Conservation (phyloP, 2,888 invertebrate genomes). For the Seladonia tumulorum region DNA sequence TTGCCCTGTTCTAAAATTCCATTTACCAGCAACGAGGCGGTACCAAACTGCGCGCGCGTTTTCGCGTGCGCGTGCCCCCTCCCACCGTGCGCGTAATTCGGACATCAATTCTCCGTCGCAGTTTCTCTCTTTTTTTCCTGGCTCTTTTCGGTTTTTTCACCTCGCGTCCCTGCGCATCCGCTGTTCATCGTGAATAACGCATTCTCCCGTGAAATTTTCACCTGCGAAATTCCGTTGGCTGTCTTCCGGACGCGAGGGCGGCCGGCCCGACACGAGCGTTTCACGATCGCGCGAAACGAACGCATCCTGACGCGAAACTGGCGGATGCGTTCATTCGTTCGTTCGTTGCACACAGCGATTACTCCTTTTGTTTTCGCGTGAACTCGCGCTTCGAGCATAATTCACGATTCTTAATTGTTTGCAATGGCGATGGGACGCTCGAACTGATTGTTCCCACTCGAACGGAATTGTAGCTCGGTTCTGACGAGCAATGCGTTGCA, state of each 20-base stretch:
- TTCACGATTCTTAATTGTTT: background rate
- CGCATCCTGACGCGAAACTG: background rate
- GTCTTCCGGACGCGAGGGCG: background rate
- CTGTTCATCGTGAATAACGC: constrained; percentile 12
- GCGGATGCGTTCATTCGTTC: background rate
- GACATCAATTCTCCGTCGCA: constrained; percentile 40
- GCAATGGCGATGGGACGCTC: background rate
- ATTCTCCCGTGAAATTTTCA: constrained; percentile 42
- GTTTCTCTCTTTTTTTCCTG: constrained; percentile 20
- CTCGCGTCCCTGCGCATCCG: background rate
- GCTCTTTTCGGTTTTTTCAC: background rate
- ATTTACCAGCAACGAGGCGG: constrained; percentile 23
- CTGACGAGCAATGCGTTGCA: too few species aligned
- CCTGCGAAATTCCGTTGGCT: constrained; percentile 31
- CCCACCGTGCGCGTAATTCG: constrained; percentile 38
- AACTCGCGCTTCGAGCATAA: background rate
- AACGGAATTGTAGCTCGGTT: background rate
- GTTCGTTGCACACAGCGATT: background rate
- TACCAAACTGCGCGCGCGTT: constrained; percentile 31
- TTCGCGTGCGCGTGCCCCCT: background rate
- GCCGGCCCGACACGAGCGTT: background rate
- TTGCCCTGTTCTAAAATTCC: constrained; percentile 32
- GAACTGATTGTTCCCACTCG: background rate
- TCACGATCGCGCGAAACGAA: background rate
- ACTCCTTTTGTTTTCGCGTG: background rate